A percentile compares a stretch with the other conserved stretches of the same genome.
Conservation (phyloP, 2,797 vertebrate species). For the Dendrocincla fuliginosa region DNA sequence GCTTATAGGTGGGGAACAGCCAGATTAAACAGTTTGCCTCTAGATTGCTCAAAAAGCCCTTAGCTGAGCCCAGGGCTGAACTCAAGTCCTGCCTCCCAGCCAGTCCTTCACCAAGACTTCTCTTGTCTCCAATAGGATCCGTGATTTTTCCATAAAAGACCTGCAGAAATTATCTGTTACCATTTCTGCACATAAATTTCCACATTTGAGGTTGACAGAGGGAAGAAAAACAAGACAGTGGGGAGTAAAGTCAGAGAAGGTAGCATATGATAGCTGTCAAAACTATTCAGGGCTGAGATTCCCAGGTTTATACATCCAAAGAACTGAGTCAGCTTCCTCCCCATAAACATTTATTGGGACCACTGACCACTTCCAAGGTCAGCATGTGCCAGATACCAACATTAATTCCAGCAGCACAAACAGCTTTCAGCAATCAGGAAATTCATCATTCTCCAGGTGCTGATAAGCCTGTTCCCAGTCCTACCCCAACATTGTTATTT, state of each 20-base stretch:
- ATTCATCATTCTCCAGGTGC: slow-evolving; percentile 22
- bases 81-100: not conserved
- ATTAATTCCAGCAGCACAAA: not conserved
- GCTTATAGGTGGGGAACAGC: not conserved
- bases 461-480: slow-evolving; percentile 2
- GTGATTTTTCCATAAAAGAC: not conserved
- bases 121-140: not conserved
- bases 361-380: not conserved
- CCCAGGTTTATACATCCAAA: not conserved
- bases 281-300: not conserved
- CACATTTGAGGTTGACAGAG: not conserved
- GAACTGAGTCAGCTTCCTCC: slow-evolving; percentile 1
- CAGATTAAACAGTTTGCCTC: not conserved
- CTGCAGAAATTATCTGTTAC: not conserved
- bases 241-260: not conserved
- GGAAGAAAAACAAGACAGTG: not conserved
- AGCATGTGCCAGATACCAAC: not conserved
- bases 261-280: not conserved
- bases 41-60: not conserved
- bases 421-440: not conserved
- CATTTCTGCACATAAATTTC: not conserved
- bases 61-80: not conserved
- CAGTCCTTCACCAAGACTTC: not conserved
- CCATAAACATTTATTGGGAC: not conserved
- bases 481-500: not conserved